phyloP scores from a whole-genome alignment of 2,113 vertebrate genomes.

The Nanorana parkeri region DNA sequence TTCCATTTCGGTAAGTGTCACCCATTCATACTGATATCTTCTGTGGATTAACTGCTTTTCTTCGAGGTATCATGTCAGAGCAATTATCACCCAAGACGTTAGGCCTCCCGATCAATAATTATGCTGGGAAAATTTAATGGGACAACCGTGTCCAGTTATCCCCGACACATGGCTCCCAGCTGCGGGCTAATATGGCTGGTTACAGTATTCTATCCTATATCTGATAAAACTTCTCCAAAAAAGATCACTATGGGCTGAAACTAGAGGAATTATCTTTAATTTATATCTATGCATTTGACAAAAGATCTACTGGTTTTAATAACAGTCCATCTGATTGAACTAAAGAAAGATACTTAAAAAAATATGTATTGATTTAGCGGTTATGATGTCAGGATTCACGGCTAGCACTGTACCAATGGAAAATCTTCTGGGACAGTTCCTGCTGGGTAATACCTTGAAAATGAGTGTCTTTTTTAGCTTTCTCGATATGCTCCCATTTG shows the following conservation, averaged over 20 bases:
- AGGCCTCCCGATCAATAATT: slow-evolving; percentile 24
- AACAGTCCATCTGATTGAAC: neutral
- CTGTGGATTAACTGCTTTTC: neutral
- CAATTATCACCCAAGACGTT: slow-evolving; percentile 6
- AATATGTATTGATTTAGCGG: neutral
- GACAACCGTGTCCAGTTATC: slow-evolving; percentile 28
- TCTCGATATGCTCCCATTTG: slow-evolving; percentile 32
- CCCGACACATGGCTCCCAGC: slow-evolving; percentile 14
- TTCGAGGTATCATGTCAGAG: slow-evolving; percentile 8
- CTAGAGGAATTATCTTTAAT: slow-evolving; percentile 22
- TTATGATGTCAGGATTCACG: neutral
- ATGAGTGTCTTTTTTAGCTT: slow-evolving; percentile 21
- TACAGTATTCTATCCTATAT: slow-evolving; percentile 1
- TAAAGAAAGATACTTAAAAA: neutral
- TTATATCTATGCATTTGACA: slow-evolving; percentile 18
- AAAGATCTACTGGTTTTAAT: slow-evolving; percentile 2
- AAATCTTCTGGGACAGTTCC: slow-evolving; percentile 41
- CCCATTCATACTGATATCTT: neutral
- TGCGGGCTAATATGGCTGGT: slow-evolving; percentile 6
- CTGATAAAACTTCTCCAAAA: slow-evolving; percentile 8
- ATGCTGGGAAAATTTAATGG: slow-evolving; percentile 12
- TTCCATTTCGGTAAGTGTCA: neutral
- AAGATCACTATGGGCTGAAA: neutral
- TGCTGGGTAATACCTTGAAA: slow-evolving; percentile 36
- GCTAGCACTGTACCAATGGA: slow-evolving; percentile 15